Base-by-base conservation (phyloP, 2,113 vertebrate species). In the Sporophila hypoxantha region DNA sequence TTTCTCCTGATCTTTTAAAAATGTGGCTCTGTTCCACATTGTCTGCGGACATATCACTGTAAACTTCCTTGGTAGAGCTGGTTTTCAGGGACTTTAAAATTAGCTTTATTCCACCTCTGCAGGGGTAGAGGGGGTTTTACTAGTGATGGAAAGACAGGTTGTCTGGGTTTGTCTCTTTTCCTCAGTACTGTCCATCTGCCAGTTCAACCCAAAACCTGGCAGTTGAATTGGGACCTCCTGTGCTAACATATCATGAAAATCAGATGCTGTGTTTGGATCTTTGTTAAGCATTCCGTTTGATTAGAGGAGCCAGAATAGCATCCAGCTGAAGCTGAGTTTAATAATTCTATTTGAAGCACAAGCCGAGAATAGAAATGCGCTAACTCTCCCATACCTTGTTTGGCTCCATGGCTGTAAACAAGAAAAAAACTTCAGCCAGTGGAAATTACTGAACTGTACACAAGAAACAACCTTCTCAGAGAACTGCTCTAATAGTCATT, bases 311-410 rank as follows among this genome's bases (percentile, higher is more conserved):
- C 83, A 92, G 90, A 92, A 93, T 88, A 93, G 86, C 79, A 92
- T 93, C 73, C 90, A 93, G 89, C 74, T 88, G 85, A 93, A 95
- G 80, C 77, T 64, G 77, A 90, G 47, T 89, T 91, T 86, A 93
- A 93, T 94, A 95, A 92, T 92, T 94, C 92, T 90, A 93, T 90
- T 93, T 91, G 90, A 89, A 93, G 81, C 80, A 47, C 20, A 87
- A 77, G 84, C 87, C 0, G 4, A 95, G 88, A 93, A 91, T 92
- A 93, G 95, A 93, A 93, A 41, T 59, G 60, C 83, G 52, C 75
- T 82, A 89, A 84, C 56, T 95, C 91, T 92, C 83, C 80, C 83
- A 74, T 90, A 93, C 85, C 80, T 94, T 52, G 1, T 85, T 87
- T 93, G 89, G 88, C 62, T 94, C 60, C 52, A 12, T 81, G 83